Percentiles rank a stretch among this genome's conserved stretches.
Conservation (phyloP, 2,113 vertebrate species). For the Melozone crissalis region DNA sequence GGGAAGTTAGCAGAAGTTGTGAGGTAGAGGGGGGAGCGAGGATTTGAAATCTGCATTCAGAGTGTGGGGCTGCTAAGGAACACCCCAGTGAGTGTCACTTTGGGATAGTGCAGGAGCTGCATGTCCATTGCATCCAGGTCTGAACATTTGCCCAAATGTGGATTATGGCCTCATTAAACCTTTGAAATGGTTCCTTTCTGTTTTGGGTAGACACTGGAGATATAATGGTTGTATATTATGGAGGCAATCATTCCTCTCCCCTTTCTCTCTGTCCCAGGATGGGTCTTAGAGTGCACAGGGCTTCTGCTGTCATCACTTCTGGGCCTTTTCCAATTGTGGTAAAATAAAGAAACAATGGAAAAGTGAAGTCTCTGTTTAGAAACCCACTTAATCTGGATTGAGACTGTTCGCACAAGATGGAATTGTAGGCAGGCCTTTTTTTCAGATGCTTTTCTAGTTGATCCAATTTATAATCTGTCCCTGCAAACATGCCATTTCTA, state of each 20-base stretch:
- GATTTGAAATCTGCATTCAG: background rate
- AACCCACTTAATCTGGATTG: background rate
- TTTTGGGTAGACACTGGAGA: background rate
- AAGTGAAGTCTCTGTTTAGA: background rate
- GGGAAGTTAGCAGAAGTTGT: background rate
- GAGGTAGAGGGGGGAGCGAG: background rate
- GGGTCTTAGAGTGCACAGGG: background rate
- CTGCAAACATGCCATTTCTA: conserved; percentile 60
- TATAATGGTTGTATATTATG: background rate
- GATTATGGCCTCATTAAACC: background rate
- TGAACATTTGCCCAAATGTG: background rate
- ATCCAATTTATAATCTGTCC: conserved; percentile 64
- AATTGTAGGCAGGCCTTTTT: conserved; percentile 26
- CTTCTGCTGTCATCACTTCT: background rate
- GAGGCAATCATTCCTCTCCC: background rate
- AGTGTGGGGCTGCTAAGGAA: background rate
- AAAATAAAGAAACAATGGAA: conserved; percentile 8
- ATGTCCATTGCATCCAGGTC: rapidly evolving
- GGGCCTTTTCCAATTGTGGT: background rate
- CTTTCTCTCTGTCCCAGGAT: background rate
- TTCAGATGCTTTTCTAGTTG: conserved; percentile 39
- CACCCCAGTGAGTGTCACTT: too few species aligned
- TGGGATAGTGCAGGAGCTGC: background rate
- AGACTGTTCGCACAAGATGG: conserved; percentile 10
- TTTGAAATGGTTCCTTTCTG: background rate